These are phyloP conservation scores for Ibidorhyncha struthersii DNA, from an alignment of 2,113 vertebrate genomes.

Conservation along the genomic window DNA sequence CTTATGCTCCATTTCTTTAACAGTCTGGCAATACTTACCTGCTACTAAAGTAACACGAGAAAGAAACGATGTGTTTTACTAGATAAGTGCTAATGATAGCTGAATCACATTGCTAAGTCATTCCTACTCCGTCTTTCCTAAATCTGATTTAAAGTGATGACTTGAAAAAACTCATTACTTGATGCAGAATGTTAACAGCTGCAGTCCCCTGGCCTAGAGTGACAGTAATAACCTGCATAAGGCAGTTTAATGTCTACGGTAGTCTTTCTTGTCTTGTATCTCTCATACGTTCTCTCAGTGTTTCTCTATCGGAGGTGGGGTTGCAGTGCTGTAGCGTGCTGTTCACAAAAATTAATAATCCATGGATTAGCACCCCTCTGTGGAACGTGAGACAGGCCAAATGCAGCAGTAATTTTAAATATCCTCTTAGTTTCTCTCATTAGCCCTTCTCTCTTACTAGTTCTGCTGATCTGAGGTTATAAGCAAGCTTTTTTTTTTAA, in stretches of 20 bases:
- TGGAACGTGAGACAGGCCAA: not conserved
- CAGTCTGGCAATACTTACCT: not conserved
- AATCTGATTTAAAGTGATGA: not conserved
- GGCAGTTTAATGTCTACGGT: accelerated
- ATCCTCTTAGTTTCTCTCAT: not conserved
- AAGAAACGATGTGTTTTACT: not conserved
- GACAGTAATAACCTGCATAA: not conserved
- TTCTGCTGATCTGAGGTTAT: not conserved
- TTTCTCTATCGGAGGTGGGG: not conserved
- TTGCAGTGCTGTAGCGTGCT: not conserved
- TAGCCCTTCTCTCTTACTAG: not conserved
- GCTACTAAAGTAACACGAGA: not conserved
- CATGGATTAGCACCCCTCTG: not conserved
- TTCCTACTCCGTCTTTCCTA: not conserved
- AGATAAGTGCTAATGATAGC: not conserved
- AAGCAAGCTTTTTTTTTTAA: not conserved
- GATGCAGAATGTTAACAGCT: not conserved
- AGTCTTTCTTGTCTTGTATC: not conserved
- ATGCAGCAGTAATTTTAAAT: not conserved
- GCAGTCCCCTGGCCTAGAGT: not conserved
- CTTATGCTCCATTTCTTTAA: not conserved
- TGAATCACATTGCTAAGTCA: not conserved
- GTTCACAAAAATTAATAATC: not conserved
- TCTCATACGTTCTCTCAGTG: not conserved
- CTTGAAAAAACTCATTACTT: not conserved